A percentile compares a stretch with the other conserved stretches of the same genome.
Evolutionary conservation across 2,113 vertebrate genomes (phyloP).

Genomic region (Cariama cristata): DNA sequence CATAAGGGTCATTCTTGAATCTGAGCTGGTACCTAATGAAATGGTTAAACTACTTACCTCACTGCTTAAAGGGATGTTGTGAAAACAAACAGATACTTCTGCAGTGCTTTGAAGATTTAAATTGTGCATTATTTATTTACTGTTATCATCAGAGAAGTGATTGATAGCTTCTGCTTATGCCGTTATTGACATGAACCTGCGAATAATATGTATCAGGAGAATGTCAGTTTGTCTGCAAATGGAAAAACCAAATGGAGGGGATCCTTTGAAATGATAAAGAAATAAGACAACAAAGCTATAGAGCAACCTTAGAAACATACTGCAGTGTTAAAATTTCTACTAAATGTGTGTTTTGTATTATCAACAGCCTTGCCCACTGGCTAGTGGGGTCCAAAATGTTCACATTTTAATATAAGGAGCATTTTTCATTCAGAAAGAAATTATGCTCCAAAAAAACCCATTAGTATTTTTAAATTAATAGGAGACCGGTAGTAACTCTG

Average conservation of each 20-base stretch:
- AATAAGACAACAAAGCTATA: constrained; percentile 4
- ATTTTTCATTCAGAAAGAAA: constrained; percentile 61
- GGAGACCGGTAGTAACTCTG: constrained; percentile 47
- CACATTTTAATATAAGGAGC: neutral
- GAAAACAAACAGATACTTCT: constrained; percentile 52
- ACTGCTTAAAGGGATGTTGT: neutral
- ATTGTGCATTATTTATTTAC: constrained; percentile 58
- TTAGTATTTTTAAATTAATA: constrained; percentile 62
- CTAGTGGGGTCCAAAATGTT: neutral
- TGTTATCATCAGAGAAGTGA: constrained; percentile 36
- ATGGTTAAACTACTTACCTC: constrained; percentile 24
- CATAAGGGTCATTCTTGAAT: neutral
- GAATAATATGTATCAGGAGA: constrained; percentile 13
- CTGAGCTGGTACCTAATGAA: constrained; percentile 12
- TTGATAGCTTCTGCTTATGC: constrained; percentile 7
- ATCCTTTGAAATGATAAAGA: constrained; percentile 28
- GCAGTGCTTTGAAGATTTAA: constrained; percentile 47
- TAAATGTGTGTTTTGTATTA: neutral
- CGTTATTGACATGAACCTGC: constrained; percentile 33
- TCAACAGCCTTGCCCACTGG: neutral
- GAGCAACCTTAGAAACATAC: neutral
- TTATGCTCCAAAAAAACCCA: neutral
- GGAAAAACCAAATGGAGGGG: constrained; percentile 16
- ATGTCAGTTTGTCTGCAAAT: constrained; percentile 28
- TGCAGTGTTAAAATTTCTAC: neutral